Conservation (phyloP, 2,888 invertebrate genomes). For the Sphaerolaimus hirsutus region DNA sequence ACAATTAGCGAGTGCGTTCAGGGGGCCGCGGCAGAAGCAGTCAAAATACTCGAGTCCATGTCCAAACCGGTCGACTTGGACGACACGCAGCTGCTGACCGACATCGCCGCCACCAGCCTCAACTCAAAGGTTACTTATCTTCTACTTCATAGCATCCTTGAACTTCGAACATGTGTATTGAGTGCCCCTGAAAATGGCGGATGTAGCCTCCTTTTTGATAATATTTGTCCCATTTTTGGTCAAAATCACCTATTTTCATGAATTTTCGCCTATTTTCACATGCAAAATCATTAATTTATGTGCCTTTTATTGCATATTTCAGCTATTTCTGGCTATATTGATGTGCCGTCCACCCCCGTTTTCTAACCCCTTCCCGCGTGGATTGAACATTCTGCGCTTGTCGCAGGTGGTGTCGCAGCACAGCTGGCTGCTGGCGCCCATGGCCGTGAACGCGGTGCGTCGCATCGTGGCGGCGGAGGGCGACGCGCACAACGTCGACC, state of each 20-base stretch:
- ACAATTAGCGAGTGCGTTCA: conserved; percentile 68
- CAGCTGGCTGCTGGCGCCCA: conserved; percentile 71
- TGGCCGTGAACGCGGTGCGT: conserved; percentile 87
- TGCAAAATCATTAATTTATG: too few relatives aligned
- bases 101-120: conserved; percentile 85
- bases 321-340: too few relatives aligned
- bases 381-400: too few relatives aligned
- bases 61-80: conserved; percentile 56
- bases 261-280: too few relatives aligned
- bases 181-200: too few relatives aligned
- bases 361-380: too few relatives aligned
- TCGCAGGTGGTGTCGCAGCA: conserved; percentile 94
- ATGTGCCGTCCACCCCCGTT: too few relatives aligned
- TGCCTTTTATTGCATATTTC: too few relatives aligned
- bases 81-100: conserved; percentile 61
- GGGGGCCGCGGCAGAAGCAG: conserved; percentile 44
- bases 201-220: too few relatives aligned
- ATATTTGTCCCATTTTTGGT: too few relatives aligned
- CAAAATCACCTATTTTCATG: too few relatives aligned
- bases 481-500: conserved; percentile 47
- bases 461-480: conserved; percentile 51
- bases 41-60: conserved; percentile 50
- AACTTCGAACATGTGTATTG: neutral
- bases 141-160: too few relatives aligned
- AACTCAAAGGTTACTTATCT: conserved; percentile 55